Base-by-base conservation (phyloP, 2,113 vertebrate species). In the Capra hircus region DNA sequence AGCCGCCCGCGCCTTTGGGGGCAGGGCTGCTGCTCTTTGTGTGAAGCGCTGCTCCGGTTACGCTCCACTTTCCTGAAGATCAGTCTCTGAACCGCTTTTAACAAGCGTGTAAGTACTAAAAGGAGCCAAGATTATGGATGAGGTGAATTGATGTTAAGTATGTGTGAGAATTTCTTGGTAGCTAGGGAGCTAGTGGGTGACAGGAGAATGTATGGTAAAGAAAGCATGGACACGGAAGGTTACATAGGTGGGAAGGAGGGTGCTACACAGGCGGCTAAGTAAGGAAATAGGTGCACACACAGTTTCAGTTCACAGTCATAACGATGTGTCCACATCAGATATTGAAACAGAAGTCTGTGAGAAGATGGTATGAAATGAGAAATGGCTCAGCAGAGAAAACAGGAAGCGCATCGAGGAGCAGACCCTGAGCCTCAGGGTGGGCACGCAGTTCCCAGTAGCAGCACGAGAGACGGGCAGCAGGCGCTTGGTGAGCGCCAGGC, bases 1-100 rank as follows among this genome's bases (percentile, higher is more conserved):
- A 10, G 33, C 52, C 3, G 0, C 21, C 4, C 1, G 1, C 1
- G 3, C 25, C 3, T 30, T 74, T 9, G 33, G 6, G 40, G 43
- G 6, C 11, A 10, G 36, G 60, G 71, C 45, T 19, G 52, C 91
- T 60, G 55, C 16, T 81, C 16, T 57, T 36, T 28, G 55, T 88
- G 8, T 15, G 43, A 50, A 21, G 16, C 62, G 6, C 19, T 52
- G n/a, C 30, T 78, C 17, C 7, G n/a, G 50, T 81, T 36, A 30
- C 52, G 43, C 62, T 64, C 55, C 13, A 28, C 53, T 64, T 36
- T 78, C n/a, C 71, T 60, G 86, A 25, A 60, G 40, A 40, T 27
- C 11, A 3, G 6, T n/a, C 52, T 95, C 27, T 60, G 59, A 60
- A 62, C 85, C 36, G 5, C 67, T 85, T 81, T 88, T 50, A 21